Conservation (phyloP, 2,888 invertebrate species). For the Monoplex corrugatus region DNA sequence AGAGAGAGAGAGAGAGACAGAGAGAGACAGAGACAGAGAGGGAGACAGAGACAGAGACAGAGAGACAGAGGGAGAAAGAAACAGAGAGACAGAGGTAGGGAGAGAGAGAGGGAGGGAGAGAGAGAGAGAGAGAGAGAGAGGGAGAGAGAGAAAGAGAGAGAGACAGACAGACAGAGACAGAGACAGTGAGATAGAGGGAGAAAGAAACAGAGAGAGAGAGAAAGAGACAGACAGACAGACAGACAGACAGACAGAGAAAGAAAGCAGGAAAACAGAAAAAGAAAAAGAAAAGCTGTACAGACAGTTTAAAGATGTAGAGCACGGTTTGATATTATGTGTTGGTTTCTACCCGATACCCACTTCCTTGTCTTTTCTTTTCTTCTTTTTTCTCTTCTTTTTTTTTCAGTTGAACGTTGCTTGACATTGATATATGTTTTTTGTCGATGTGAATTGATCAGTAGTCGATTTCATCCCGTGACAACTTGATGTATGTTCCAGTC, state of each 20-base stretch:
- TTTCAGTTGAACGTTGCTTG: no score
- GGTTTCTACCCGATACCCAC: no score
- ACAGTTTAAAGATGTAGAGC: no score
- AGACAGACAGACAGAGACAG: background rate
- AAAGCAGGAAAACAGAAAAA: background rate
- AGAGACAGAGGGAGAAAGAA: background rate
- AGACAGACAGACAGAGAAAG: background rate
- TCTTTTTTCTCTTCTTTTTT: no score
- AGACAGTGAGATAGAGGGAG: background rate
- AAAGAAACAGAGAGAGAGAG: background rate
- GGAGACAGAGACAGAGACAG: background rate
- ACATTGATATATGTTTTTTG: no score
- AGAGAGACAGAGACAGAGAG: conserved; percentile 3
- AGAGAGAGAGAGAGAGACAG: background rate
- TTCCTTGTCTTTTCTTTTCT: no score
- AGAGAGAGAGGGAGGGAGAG: conserved; percentile 28
- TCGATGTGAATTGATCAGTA: no score
- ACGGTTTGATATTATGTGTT: no score
- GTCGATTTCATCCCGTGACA: no score
- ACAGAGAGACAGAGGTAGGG: background rate
- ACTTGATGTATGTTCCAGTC: no score
- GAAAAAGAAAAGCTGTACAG: background rate
- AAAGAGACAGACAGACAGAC: background rate
- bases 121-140: conserved; percentile 37
- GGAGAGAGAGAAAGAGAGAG: background rate